Conservation (phyloP, 2,113 vertebrate species). For the Triplophysa rosa region DNA sequence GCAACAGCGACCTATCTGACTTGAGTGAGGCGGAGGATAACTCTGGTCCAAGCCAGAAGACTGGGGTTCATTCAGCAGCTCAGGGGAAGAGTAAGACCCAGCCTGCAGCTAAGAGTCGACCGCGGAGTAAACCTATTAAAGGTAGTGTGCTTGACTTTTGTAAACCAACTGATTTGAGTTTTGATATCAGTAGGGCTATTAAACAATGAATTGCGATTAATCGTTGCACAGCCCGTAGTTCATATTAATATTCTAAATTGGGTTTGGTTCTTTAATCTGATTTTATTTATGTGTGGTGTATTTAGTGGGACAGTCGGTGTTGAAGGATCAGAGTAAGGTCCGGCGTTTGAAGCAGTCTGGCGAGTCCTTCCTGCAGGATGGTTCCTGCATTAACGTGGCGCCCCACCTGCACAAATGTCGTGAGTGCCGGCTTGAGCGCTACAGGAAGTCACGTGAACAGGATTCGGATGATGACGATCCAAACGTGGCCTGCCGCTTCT, state of each 20-base stretch:
- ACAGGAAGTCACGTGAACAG: conserved; percentile 93
- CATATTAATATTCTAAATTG: background rate
- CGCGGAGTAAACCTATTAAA: conserved; percentile 93
- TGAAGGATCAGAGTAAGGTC: conserved; percentile 95
- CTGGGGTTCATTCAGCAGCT: conserved; percentile 43
- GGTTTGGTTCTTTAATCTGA: background rate
- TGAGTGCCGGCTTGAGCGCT: conserved; percentile 94
- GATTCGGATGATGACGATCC: conserved; percentile 89
- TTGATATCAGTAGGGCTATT: background rate
- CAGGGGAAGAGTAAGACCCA: conserved; percentile 85
- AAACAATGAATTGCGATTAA: no score
- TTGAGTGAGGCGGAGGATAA: conserved; percentile 94
- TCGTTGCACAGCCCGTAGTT: background rate
- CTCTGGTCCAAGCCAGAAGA: conserved; percentile 75
- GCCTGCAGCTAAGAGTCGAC: conserved; percentile 84
- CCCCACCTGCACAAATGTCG: conserved; percentile 98
- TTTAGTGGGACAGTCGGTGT: conserved; percentile 91
- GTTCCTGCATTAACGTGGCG: conserved; percentile 97
- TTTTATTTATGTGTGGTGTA: background rate
- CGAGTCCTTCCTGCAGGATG: conserved; percentile 96
- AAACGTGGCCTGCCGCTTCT: conserved; percentile 96
- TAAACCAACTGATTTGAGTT: background rate
- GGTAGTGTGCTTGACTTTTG: conserved; percentile 68
- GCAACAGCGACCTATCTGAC: conserved; percentile 95
- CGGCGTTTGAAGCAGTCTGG: conserved; percentile 96